A percentile compares a stretch with the other conserved stretches of the same genome.
These are phyloP conservation scores for Pangasius larnaudii DNA, from an alignment of 2,797 vertebrate species.

Conservation along the genomic window DNA sequence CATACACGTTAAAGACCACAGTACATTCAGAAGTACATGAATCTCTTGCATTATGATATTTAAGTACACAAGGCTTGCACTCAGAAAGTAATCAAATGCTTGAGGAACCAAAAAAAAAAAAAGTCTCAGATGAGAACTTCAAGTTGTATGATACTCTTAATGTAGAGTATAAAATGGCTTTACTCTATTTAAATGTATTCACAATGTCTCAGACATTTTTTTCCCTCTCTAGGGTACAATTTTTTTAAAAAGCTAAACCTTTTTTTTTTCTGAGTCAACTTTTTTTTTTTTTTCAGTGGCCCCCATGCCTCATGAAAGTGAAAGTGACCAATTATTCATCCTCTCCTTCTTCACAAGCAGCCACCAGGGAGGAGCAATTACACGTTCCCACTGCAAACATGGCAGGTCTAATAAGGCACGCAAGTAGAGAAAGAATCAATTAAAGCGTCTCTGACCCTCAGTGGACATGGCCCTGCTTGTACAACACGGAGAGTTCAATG, in stretches of 20 bases:
- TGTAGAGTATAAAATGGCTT: neutral
- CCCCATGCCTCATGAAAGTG: slow-evolving; percentile 20
- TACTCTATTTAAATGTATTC: neutral
- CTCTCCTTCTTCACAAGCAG: slow-evolving; percentile 75
- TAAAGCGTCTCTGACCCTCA: slow-evolving; percentile 89
- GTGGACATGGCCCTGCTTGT: slow-evolving; percentile 71
- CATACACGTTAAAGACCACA: neutral
- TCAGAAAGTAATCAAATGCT: neutral
- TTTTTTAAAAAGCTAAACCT: neutral
- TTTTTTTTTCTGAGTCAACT: neutral
- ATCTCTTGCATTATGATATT: neutral
- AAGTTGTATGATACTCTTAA: neutral
- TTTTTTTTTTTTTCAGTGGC: neutral
- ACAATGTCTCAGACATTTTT: neutral
- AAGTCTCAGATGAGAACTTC: neutral
- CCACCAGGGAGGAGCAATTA: slow-evolving; percentile 91
- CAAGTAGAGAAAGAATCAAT: slow-evolving; percentile 91
- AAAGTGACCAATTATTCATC: slow-evolving; percentile 46
- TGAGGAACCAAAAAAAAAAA: neutral
- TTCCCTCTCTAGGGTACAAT: neutral
- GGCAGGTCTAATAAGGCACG: slow-evolving; percentile 89
- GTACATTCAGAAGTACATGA: neutral
- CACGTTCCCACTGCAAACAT: slow-evolving; percentile 91
- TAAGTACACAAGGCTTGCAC: neutral
- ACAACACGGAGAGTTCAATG: slow-evolving; percentile 22